Percentiles rank a stretch among this genome's conserved stretches.
Conservation (phyloP, 2,888 invertebrate genomes). For the Drosophila emarginata region DNA sequence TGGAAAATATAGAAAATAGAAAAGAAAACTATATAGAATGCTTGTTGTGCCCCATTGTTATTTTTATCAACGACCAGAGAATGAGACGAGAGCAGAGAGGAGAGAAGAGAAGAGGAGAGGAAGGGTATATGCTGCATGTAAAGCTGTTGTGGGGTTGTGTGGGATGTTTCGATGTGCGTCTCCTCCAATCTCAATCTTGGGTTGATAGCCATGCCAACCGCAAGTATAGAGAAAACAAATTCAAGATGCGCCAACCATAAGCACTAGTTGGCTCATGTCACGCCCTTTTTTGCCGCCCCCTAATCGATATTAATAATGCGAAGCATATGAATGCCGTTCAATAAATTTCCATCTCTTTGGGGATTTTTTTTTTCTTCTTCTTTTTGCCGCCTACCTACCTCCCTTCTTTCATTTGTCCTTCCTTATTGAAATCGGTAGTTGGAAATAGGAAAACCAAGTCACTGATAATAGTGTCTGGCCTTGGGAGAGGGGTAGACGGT, state of each 20-base stretch:
- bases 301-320: constrained; percentile 73
- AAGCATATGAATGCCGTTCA: constrained; percentile 68
- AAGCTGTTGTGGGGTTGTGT: constrained; percentile 19
- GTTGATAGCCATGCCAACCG: constrained; percentile 20
- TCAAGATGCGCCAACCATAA: constrained; percentile 35
- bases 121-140: constrained; percentile 6
- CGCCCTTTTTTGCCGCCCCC: constrained; percentile 32
- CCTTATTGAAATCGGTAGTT: constrained; percentile 53
- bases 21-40: constrained; percentile 3
- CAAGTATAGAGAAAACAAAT: constrained; percentile 12
- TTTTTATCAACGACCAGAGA: constrained; percentile 26
- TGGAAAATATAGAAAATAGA: not conserved
- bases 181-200: constrained; percentile 39
- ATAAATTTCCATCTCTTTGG: constrained; percentile 59
- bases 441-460: constrained; percentile 40
- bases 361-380: constrained; percentile 28
- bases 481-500: constrained; percentile 6
- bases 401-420: not conserved
- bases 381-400: not conserved
- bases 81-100: constrained; percentile 2
- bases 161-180: not conserved
- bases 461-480: constrained; percentile 22
- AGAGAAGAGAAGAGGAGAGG: constrained; percentile 11
- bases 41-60: constrained; percentile 30
- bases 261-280: not conserved